phyloP scores from a whole-genome alignment of 2,797 vertebrate species.

The Molossus alvarezi region DNA sequence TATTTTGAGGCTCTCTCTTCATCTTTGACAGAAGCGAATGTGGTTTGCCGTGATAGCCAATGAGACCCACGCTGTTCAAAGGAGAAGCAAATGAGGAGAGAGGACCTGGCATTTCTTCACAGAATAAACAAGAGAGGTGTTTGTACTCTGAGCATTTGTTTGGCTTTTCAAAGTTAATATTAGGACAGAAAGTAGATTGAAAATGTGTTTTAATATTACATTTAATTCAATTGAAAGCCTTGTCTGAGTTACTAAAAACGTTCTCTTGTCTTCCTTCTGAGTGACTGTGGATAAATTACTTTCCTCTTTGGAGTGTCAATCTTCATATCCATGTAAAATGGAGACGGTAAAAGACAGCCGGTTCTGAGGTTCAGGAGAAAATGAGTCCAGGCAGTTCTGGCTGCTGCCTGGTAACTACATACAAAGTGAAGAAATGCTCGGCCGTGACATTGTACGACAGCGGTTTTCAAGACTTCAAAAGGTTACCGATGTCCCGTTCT shows the following conservation, averaged over 20 bases:
- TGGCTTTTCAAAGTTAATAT: conserved; percentile 8
- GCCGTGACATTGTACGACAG: neutral
- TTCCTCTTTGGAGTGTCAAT: neutral
- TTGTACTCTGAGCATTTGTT: neutral
- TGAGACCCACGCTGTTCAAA: neutral
- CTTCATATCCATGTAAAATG: neutral
- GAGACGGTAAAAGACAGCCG: neutral
- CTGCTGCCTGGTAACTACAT: neutral
- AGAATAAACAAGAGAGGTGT: neutral
- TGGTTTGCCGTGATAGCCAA: neutral
- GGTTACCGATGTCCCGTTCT: neutral
- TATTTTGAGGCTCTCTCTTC: neutral
- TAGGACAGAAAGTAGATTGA: neutral
- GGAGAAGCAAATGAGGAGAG: neutral
- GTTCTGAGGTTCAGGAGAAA: conserved; percentile 1
- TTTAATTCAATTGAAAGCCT: conserved; percentile 2
- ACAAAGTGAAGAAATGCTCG: neutral
- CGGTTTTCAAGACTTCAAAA: conserved; percentile 56
- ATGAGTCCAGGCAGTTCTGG: neutral
- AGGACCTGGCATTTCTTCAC: neutral
- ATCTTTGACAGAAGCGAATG: neutral
- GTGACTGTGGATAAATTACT: neutral
- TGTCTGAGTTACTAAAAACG: neutral
- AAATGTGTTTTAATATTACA: neutral
- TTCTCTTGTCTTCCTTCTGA: neutral